Evolutionary conservation across 53 echinoderm and acorn worm species (phyloP).

Genomic region (Pentamera pediparva): DNA sequence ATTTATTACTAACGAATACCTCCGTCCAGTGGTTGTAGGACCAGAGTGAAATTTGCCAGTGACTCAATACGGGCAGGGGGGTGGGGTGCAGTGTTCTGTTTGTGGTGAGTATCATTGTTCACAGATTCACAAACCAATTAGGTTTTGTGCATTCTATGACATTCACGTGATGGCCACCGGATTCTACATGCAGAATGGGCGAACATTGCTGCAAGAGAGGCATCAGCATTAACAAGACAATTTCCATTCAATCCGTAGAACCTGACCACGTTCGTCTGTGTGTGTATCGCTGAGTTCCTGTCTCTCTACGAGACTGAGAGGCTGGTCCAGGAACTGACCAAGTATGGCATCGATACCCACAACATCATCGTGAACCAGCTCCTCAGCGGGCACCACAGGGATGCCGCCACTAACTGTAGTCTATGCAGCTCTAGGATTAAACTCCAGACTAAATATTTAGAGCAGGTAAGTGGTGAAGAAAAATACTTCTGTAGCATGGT

Average conservation of each 20-base stretch:
- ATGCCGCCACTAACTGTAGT: conserved; percentile 41
- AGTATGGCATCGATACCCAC: conserved; percentile 87
- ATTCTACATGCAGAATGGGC: too few relatives aligned
- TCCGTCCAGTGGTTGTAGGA: too few relatives aligned
- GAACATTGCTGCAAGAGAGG: too few relatives aligned
- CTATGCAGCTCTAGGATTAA: conserved; percentile 73
- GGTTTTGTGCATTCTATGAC: too few relatives aligned
- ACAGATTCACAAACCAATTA: too few relatives aligned
- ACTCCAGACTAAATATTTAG: conserved; percentile 84
- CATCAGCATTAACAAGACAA: not conserved
- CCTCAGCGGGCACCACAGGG: conserved; percentile 31
- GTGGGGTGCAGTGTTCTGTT: too few relatives aligned
- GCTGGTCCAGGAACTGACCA: conserved; percentile 86
- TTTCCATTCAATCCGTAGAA: conserved; percentile 53
- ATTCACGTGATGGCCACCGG: too few relatives aligned
- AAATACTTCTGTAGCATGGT: too few relatives aligned
- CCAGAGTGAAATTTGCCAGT: too few relatives aligned
- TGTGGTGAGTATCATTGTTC: too few relatives aligned
- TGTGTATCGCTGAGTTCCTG: conserved; percentile 95
- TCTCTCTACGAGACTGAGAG: conserved; percentile 98
- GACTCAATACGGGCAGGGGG: too few relatives aligned
- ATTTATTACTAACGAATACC: too few relatives aligned
- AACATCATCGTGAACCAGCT: conserved; percentile 91
- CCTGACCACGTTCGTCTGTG: conserved; percentile 89
- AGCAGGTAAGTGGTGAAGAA: conserved; percentile 76